phyloP scores from a whole-genome alignment of 2,113 vertebrate species.

The Sus scrofa region T2T-Sscrofa CM000816.6:70055001-70055500 shows the following conservation, averaged over 20 bases:
- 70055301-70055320: not conserved
- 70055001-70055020: too few species aligned
- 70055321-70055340: fast-evolving
- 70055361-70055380: not conserved
- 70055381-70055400: not conserved
- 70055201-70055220: constrained; percentile 72
- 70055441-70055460: not conserved
- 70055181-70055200: constrained; percentile 86
- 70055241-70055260: constrained; percentile 53
- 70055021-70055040: constrained; percentile 92
- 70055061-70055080: constrained; percentile 94
- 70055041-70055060: constrained; percentile 92
- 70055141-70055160: constrained; percentile 94
- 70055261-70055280: not conserved
- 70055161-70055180: constrained; percentile 94
- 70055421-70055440: too few species aligned
- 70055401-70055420: not conserved
- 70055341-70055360: not conserved
- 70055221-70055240: constrained; percentile 84
- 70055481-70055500: constrained; percentile 7
- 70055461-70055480: constrained; percentile 67
- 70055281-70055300: not conserved
- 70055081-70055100: constrained; percentile 91
- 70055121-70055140: constrained; percentile 89
- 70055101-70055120: constrained; percentile 91